Conservation (phyloP, 2,797 vertebrate genomes). For the Notamacropus eugenii region DNA sequence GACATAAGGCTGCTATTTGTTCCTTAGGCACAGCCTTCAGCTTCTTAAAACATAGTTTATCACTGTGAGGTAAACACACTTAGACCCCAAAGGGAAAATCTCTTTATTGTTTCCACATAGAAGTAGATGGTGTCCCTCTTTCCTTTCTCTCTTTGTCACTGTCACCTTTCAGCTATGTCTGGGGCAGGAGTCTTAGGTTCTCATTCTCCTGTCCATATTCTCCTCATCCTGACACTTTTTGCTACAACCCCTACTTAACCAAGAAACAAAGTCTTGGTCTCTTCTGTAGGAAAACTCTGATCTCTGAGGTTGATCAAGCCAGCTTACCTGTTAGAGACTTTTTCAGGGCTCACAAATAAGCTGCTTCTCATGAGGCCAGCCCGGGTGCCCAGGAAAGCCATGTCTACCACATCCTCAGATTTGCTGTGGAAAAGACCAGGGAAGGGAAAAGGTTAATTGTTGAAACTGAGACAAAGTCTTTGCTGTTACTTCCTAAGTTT, state of each 20-base stretch:
- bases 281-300: neutral
- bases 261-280: neutral
- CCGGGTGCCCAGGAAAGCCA: constrained; percentile 94
- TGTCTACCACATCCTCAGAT: constrained; percentile 88
- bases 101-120: neutral
- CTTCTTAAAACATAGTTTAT: neutral
- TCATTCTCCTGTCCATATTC: neutral
- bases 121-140: neutral
- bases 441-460: neutral
- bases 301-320: neutral
- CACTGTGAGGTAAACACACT: neutral
- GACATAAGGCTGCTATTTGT: neutral
- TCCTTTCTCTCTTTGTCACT: neutral
- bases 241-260: neutral
- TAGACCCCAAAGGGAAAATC: neutral
- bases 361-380: constrained; percentile 92
- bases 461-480: neutral
- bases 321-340: constrained; percentile 91
- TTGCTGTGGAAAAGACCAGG: constrained; percentile 80
- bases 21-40: neutral
- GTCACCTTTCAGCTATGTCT: neutral
- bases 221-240: neutral
- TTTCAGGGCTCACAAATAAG: constrained; percentile 91
- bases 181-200: neutral
- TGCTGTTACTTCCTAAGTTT: neutral